Evolutionary conservation across 1,140 invertebrate species (phyloP), one percentile per base, ranked within the genome.

Genomic region (Rhizoglyphus robini): DNA sequence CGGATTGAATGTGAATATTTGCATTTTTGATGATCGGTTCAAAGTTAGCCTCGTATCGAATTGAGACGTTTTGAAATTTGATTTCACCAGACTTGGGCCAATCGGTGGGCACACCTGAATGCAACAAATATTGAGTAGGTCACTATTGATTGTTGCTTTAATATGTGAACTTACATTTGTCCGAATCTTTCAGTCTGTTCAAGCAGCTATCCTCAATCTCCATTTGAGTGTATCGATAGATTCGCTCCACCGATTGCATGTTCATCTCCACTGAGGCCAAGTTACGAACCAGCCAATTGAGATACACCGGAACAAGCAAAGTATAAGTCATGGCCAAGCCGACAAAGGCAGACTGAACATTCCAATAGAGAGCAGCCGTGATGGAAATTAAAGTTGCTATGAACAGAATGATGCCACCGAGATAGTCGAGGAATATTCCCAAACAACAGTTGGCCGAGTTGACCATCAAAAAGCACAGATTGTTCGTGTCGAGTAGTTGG

Each of bases 361-460:
- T 18, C 36, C 70, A 72, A 65, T 67, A 66, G 59, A 73, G 66
- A n/a, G 69, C 73, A 13, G 74, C 70, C 36, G 68, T 70, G 48
- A 78, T 69, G 62, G 84, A 82, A 25, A 83, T 81, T 57, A 84
- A 73, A 49, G 86, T 81, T 20, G 86, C 83, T 61, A 83, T 78
- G 73, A 87, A 84, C 49, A 90, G 86, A 67, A 88, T 84, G 29
- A 83, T 76, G 3, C 83, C 85, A 18, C 88, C 88, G 60, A 90
- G 77, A 73, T 87, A 84, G 76, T 91, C 88, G 87, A 90, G 70
- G n/a, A 32, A 48, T 47, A 65, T 65, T 20, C 88, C 87, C 1
- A 91, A 79, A 88, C 88, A 90, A 66, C 87, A 80, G 73, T 86
- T 88, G 31, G 84, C 84, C 1, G 85, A 82, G 70, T 89, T 88